phyloP scores from a whole-genome alignment of 2,888 invertebrate genomes.

The Athrips mouffetella region DNA sequence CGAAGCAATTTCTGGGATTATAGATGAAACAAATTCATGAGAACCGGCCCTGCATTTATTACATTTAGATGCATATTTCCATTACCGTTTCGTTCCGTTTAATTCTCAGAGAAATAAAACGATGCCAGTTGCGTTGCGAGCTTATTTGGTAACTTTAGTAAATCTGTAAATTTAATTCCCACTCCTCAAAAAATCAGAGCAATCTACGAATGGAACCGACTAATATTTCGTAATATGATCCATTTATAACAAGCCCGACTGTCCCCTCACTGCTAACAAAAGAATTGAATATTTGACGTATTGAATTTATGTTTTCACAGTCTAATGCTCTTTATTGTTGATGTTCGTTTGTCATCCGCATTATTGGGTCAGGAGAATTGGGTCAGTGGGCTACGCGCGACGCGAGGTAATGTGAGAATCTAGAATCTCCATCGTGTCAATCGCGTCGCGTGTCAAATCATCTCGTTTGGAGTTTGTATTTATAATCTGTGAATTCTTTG shows the following conservation, averaged over 20 bases:
- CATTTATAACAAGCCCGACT: neutral
- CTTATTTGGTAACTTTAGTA: too few relatives aligned
- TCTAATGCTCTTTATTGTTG: slow-evolving; percentile 45
- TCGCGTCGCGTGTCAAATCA: neutral
- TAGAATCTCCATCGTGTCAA: neutral
- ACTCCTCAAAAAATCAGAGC: too few relatives aligned
- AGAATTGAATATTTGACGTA: slow-evolving; percentile 35
- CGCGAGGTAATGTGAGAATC: slow-evolving; percentile 25
- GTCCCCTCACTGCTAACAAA: slow-evolving; percentile 39
- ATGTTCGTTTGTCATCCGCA: slow-evolving; percentile 43
- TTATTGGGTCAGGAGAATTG: slow-evolving; percentile 39
- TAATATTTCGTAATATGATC: neutral
- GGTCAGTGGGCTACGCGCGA: slow-evolving; percentile 23
- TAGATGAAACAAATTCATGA: slow-evolving; percentile 3
- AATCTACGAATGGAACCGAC: too few relatives aligned
- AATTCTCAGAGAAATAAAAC: neutral
- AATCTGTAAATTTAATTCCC: too few relatives aligned
- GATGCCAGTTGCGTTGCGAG: neutral
- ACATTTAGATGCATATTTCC: slow-evolving; percentile 3
- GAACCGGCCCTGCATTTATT: neutral
- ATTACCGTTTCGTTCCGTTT: slow-evolving; percentile 7
- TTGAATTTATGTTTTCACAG: slow-evolving; percentile 50
- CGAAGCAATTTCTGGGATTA: slow-evolving; percentile 1
- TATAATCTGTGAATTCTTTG: neutral
- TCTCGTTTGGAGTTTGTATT: neutral